Evolutionary conservation across 2,113 vertebrate species (phyloP).

Genomic region (Gasterosteus nipponicus): DNA sequence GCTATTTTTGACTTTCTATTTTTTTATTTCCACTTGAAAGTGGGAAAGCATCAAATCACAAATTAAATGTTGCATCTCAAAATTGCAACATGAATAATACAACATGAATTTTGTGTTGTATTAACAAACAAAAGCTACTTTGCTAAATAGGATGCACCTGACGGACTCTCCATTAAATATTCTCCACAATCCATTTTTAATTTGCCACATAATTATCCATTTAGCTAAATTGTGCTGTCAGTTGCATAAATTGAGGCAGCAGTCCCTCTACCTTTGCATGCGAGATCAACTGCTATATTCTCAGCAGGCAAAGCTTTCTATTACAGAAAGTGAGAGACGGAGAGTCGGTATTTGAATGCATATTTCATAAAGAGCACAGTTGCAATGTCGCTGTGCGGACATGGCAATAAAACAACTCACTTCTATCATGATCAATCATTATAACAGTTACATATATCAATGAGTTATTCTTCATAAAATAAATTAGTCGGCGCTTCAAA

Average conservation of each 20-base stretch:
- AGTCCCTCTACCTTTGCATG: conserved; percentile 31
- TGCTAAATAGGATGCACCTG: conserved; percentile 62
- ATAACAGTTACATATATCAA: neutral
- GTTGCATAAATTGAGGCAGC: conserved; percentile 34
- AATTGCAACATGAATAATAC: conserved; percentile 54
- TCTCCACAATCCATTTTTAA: conserved; percentile 54
- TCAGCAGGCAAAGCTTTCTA: conserved; percentile 11
- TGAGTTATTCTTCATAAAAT: conserved; percentile 20
- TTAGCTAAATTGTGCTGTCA: conserved; percentile 45
- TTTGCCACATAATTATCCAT: conserved; percentile 61
- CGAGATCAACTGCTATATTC: conserved; percentile 13
- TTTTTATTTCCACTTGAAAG: conserved; percentile 32
- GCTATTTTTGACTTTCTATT: conserved; percentile 22
- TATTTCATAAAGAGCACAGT: conserved; percentile 19
- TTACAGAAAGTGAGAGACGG: conserved; percentile 20
- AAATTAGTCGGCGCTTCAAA: conserved; percentile 19
- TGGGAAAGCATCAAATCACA: conserved; percentile 27
- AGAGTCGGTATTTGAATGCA: conserved; percentile 26
- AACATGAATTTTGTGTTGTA: conserved; percentile 51
- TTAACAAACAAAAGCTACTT: conserved; percentile 61
- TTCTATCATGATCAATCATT: neutral
- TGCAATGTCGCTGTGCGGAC: conserved; percentile 12
- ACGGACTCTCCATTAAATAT: conserved; percentile 58
- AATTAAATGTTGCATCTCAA: conserved; percentile 48
- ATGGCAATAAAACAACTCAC: conserved; percentile 15